phyloP scores from a whole-genome alignment of 2,113 vertebrate species.

The Spea multiplicata region DNA sequence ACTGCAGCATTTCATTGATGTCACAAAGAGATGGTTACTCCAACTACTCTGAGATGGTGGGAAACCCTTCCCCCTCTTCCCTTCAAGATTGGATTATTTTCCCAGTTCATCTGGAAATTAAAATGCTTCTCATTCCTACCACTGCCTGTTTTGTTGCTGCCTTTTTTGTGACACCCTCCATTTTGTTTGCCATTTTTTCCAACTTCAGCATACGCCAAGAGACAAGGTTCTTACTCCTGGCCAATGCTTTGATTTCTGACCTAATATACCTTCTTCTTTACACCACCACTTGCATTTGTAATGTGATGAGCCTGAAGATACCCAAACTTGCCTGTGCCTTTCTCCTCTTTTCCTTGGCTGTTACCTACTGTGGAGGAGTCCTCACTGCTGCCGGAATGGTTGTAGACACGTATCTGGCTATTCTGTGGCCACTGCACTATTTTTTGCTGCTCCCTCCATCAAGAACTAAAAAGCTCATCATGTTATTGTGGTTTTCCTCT shows the following conservation, averaged over 20 bases:
- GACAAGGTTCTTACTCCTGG: slow-evolving; percentile 73
- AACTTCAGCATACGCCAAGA: slow-evolving; percentile 63
- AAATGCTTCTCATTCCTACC: slow-evolving; percentile 66
- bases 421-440: slow-evolving; percentile 69
- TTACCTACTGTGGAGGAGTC: slow-evolving; percentile 66
- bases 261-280: slow-evolving; percentile 68
- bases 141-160: slow-evolving; percentile 61
- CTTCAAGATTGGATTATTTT: slow-evolving; percentile 59
- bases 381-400: slow-evolving; percentile 69
- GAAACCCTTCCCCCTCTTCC: slow-evolving; percentile 28
- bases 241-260: slow-evolving; percentile 70
- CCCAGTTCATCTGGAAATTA: slow-evolving; percentile 48
- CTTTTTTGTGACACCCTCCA: slow-evolving; percentile 62
- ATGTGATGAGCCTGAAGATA: slow-evolving; percentile 54
- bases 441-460: slow-evolving; percentile 60
- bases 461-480: slow-evolving; percentile 59
- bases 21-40: neutral
- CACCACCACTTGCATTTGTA: slow-evolving; percentile 61
- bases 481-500: slow-evolving; percentile 59
- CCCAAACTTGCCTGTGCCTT: slow-evolving; percentile 61
- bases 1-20: slow-evolving; percentile 26
- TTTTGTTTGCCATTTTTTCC: slow-evolving; percentile 69
- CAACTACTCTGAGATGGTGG: slow-evolving; percentile 49
- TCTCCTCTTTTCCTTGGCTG: slow-evolving; percentile 63
- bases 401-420: slow-evolving; percentile 69